Evolutionary conservation across 2,797 vertebrate species (phyloP).

Genomic region (Bovichtus diacanthus): DNA sequence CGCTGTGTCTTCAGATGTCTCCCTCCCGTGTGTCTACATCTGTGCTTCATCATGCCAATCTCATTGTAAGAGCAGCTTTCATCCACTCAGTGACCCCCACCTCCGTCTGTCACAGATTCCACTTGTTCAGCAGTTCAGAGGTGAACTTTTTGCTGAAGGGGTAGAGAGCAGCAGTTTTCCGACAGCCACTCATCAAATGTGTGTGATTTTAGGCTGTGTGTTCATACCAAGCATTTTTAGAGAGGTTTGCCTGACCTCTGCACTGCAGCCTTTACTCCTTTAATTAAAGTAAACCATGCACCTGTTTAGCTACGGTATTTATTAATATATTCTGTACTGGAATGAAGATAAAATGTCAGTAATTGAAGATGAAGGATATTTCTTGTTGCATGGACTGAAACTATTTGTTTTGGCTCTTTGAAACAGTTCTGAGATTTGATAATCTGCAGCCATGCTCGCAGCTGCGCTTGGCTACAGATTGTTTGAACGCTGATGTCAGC

Average conservation of each 20-base stretch:
- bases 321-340: background rate
- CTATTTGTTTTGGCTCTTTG: background rate
- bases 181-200: background rate
- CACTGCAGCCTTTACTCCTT: background rate
- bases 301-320: background rate
- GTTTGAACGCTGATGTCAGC: background rate
- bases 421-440: background rate
- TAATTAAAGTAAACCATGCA: background rate
- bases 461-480: background rate
- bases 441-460: background rate
- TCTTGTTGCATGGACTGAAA: background rate
- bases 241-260: slow-evolving; percentile 22
- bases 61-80: slow-evolving; percentile 26
- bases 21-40: background rate
- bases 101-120: slow-evolving; percentile 2
- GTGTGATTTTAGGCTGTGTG: slow-evolving; percentile 31
- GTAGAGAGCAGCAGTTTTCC: slow-evolving; percentile 5
- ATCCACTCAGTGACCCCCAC: slow-evolving; percentile 18
- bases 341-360: background rate
- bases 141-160: slow-evolving; percentile 38
- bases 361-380: background rate
- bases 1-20: slow-evolving; percentile 40
- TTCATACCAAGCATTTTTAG: slow-evolving; percentile 3
- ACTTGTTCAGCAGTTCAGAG: slow-evolving; percentile 26
- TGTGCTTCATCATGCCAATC: slow-evolving; percentile 20